Evolutionary conservation across 2,888 invertebrate genomes (phyloP).

Genomic region (Belgica antarctica): DNA sequence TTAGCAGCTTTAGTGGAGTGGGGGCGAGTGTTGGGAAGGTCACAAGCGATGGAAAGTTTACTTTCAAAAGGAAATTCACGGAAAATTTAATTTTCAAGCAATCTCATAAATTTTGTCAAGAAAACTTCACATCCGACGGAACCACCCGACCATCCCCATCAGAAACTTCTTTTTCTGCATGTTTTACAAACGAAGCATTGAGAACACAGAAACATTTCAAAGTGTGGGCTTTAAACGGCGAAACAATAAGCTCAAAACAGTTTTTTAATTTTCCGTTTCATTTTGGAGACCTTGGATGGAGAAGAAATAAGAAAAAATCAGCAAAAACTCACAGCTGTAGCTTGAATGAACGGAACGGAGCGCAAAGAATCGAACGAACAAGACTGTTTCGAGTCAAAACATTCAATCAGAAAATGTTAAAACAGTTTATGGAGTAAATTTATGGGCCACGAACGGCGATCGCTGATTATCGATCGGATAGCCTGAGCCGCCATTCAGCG

Average conservation of each 20-base stretch:
- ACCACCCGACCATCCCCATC: too few species aligned
- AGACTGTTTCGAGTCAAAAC: neutral
- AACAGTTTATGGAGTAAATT: neutral
- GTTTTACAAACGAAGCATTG: conserved; percentile 9
- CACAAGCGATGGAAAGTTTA: too few species aligned
- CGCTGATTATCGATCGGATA: neutral
- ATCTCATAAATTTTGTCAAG: too few species aligned
- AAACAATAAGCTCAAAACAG: conserved; percentile 7
- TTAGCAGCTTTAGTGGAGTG: neutral
- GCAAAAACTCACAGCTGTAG: neutral
- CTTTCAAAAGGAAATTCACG: too few species aligned
- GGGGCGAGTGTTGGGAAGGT: too few species aligned
- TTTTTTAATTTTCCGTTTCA: conserved; percentile 20
- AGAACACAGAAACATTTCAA: conserved; percentile 1
- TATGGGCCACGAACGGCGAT: conserved; percentile 9
- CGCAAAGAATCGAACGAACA: neutral
- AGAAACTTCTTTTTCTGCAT: neutral
- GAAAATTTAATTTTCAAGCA: too few species aligned
- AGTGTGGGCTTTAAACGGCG: conserved; percentile 20
- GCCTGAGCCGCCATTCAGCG: neutral
- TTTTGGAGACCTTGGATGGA: conserved; percentile 16
- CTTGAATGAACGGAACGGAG: conserved; percentile 8
- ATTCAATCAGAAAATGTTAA: neutral
- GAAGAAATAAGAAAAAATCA: conserved; percentile 8
- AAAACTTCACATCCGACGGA: too few species aligned